Evolutionary conservation across 64 coral and sea anemone species (phyloP), one percentile per base, ranked within the genome.

Genomic region (Pachyseris speciosa): DNA sequence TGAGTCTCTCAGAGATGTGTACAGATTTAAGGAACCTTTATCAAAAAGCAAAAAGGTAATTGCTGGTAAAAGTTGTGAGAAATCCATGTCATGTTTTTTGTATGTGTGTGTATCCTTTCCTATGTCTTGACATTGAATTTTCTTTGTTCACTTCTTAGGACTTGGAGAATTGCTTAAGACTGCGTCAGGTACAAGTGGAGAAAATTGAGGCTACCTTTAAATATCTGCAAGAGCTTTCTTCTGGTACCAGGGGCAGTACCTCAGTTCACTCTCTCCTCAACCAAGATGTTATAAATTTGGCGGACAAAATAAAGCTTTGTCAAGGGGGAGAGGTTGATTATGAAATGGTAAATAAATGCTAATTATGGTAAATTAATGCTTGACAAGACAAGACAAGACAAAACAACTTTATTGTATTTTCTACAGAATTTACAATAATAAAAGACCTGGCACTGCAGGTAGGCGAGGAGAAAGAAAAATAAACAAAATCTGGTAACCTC

Each of bases 191-290:
- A 13, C 87, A 90, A 69, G 59, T 90, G 39, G 61, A 42, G 22
- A 49, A 51, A 47, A 90, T 90, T 80, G 87, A 90, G 28, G 43
- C 61, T 24, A 81, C 87, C 17, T 51, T 68, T 69, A 30, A 78
- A 40, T 80, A 81, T 58, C 24, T 80, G 15, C 64, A 90, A 80
- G 22, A 39, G 24, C 33, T 59, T 10, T 13, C 77, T 26, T 60
- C 34, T 10, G 4, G 20, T 24, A 13, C 13, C 34, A 81, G 10
- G 78, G 71, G 32, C 16, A 32, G 27, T 1, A 50, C 28, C 1
- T 57, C 38, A 66, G 31, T 27, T 52, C 45, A 34, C 15, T 12
- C 13, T 69, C 24, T 13, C 12, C 39, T 90, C 2, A 80, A 90
- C 51, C 57, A 90, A 57, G 73, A 90, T 52, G 63, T 90, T 2